Conservation (phyloP, 2,113 vertebrate genomes). For the Gymnogyps californianus region DNA sequence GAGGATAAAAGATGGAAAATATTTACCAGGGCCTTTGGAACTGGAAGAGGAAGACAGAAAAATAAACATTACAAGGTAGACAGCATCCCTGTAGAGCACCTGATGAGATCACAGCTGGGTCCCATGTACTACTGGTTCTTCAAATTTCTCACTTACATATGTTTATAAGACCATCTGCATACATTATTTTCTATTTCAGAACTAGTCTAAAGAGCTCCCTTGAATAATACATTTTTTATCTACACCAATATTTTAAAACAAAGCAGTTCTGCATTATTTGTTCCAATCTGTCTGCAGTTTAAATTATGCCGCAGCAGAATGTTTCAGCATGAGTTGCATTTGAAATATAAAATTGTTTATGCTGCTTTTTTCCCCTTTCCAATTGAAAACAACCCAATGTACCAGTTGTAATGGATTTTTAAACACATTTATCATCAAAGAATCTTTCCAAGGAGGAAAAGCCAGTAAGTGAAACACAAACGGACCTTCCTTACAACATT, state of each 20-base stretch:
- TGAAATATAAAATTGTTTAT: slow-evolving; percentile 60
- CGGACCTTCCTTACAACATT: not conserved
- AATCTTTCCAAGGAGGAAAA: slow-evolving; percentile 3
- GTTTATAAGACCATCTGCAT: slow-evolving; percentile 16
- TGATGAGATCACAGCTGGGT: slow-evolving; percentile 17
- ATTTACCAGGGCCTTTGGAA: not conserved
- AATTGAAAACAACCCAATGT: slow-evolving; percentile 30
- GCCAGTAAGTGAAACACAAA: not conserved
- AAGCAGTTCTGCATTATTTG: slow-evolving; percentile 31
- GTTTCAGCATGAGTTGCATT: slow-evolving; percentile 45
- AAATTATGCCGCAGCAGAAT: slow-evolving; percentile 7
- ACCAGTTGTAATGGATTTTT: slow-evolving; percentile 36
- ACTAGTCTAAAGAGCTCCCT: not conserved
- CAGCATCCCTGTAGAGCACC: not conserved
- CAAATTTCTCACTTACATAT: not conserved
- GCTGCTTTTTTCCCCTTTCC: not conserved
- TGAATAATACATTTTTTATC: slow-evolving; percentile 60
- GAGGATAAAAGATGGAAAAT: not conserved
- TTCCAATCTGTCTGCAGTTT: slow-evolving; percentile 42
- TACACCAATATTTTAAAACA: slow-evolving; percentile 56
- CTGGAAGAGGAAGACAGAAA: not conserved
- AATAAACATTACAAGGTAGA: not conserved
- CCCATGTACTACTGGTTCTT: not conserved
- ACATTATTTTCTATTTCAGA: slow-evolving; percentile 25
- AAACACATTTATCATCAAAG: slow-evolving; percentile 39